Percentiles rank a stretch among this genome's conserved stretches.
Conservation (phyloP, 2,888 invertebrate genomes). For the Aproaerema taeniolella region DNA sequence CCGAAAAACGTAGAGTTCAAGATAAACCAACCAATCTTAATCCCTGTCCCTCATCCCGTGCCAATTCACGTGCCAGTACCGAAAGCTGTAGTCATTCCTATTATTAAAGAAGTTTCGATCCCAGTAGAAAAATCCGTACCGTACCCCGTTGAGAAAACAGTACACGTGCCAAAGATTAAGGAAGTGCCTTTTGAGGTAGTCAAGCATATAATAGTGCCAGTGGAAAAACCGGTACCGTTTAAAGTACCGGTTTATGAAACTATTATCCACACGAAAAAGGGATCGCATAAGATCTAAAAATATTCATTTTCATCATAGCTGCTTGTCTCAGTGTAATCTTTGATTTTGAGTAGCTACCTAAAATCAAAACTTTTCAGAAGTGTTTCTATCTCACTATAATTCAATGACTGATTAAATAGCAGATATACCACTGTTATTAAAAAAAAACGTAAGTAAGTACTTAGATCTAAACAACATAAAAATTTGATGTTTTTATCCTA, state of each 20-base stretch:
- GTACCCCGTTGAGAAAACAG: conserved; percentile 81
- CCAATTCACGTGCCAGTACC: conserved; percentile 83
- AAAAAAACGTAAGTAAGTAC: no score
- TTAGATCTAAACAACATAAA: no score
- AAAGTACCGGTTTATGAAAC: conserved; percentile 85
- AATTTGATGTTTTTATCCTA: no score
- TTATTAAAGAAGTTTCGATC: conserved; percentile 81
- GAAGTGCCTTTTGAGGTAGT: conserved; percentile 83
- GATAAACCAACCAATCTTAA: conserved; percentile 73
- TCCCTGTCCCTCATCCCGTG: conserved; percentile 80
- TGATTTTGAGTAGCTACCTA: conserved; percentile 4
- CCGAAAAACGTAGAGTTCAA: conserved; percentile 79
- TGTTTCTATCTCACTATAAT: no score
- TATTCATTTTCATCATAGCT: neutral
- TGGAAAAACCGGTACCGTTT: conserved; percentile 82
- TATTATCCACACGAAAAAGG: conserved; percentile 83
- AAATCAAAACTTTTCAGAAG: no score
- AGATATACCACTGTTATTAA: no score
- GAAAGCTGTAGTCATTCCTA: conserved; percentile 82
- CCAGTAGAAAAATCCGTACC: conserved; percentile 85
- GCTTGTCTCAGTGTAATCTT: conserved; percentile 5
- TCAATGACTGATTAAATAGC: no score
- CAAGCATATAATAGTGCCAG: conserved; percentile 82
- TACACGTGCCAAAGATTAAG: conserved; percentile 81
- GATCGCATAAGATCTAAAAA: conserved; percentile 55